These are phyloP conservation scores for Drosophila paulistorum DNA, from an alignment of 1,140 invertebrate species.

Conservation along the genomic window DNA sequence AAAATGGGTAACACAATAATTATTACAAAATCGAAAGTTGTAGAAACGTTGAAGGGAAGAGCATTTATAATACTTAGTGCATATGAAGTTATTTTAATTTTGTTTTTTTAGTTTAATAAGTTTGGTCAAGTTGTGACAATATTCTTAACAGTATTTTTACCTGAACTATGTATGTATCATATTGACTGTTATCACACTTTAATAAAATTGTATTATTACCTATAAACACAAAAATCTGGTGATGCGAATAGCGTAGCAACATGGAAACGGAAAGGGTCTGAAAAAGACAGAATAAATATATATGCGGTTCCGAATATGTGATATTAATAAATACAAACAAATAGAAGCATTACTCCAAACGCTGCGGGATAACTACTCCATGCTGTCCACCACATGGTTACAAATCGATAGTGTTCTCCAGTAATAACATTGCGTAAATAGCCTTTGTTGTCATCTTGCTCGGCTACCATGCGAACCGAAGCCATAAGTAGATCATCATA, in stretches of 20 bases:
- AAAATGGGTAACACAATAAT: no score
- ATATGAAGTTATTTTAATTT: no score
- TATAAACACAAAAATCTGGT: constrained; percentile 99
- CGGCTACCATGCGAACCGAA: constrained; percentile 96
- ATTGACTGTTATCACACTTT: no score
- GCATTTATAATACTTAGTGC: no score
- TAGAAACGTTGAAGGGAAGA: no score
- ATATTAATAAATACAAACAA: constrained; percentile 90
- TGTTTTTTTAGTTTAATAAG: no score
- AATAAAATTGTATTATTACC: constrained; percentile 87
- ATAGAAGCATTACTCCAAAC: constrained; percentile 98
- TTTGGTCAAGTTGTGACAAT: no score
- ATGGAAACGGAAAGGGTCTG: constrained; percentile 99
- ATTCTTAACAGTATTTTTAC: no score
- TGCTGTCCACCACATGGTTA: constrained; percentile 98
- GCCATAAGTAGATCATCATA: constrained; percentile 99
- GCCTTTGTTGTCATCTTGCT: constrained; percentile 98
- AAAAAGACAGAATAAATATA: constrained; percentile 67
- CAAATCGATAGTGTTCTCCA: constrained; percentile 99
- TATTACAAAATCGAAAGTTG: no score
- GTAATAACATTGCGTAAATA: constrained; percentile 97
- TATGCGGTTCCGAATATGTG: background rate
- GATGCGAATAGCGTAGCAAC: constrained; percentile 98
- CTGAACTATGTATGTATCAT: no score
- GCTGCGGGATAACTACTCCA: constrained; percentile 96